Base-by-base conservation (phyloP, 2,113 vertebrate genomes). In the Chascanopsetta lugubris region DNA sequence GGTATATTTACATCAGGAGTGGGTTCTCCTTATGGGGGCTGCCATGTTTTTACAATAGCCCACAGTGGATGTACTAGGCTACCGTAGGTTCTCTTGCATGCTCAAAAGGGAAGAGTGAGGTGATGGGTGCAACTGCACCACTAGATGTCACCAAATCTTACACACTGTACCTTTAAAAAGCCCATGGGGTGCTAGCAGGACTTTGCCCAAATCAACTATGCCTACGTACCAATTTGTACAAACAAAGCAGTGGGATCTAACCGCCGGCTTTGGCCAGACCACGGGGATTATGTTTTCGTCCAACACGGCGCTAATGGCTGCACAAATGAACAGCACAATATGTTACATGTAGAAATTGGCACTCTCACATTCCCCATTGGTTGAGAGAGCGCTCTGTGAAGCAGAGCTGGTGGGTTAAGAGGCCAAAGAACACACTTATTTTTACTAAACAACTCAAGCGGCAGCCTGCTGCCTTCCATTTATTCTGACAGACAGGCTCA, bases 351-450 rank as follows among this genome's bases (percentile, higher is more conserved):
- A 81, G 82, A 85, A 85, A 87, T 75, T 74, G 70, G 77, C 80
- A 42, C 62, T 86, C 80, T 86, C 64, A 51, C 70, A 78, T 79
- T 84, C 66, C 72, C 61, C 64, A 75, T 84, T 69, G 67, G 67
- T 84, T 85, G 32, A 66, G 61, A 85, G 71, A 77, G 58, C 55
- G 63, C 54, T 69, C 69, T 72, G 69, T 72, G 80, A 82, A 86
- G 70, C 45, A 20, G 77, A 66, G 66, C 84, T 47, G 56, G 66
- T 70, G 55, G 75, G 50, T 75, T 69, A 53, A 56, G 68, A 69
- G 75, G 84, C 87, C 89, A 88, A 90, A 89, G 82, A 75, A 91
- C 82, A 92, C 88, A 89, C 77, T 90, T 88, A 68, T 89, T 85
- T 83, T 83, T 75, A 65, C 85, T 85, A 88, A 90, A 90, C 85